These are phyloP conservation scores for Sphaeramia orbicularis DNA, from an alignment of 2,797 vertebrate genomes.

Conservation along the genomic window DNA sequence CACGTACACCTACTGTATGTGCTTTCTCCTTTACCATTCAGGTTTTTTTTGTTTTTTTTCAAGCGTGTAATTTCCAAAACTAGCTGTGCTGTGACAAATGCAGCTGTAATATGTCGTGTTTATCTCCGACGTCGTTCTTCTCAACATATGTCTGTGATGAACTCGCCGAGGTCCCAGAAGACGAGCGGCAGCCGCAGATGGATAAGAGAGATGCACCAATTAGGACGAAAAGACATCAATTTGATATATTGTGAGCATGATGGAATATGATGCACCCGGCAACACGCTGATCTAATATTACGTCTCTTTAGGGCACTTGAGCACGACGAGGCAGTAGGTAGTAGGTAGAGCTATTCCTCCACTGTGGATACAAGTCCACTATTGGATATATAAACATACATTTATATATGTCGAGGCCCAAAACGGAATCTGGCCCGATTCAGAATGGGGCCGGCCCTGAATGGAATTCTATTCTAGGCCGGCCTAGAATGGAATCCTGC, in stretches of 20 bases:
- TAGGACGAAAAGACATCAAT: constrained; percentile 50
- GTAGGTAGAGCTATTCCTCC: constrained; percentile 33
- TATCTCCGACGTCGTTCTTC: constrained; percentile 24
- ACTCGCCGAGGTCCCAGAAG: constrained; percentile 45
- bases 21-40: too few species aligned
- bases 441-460: too few species aligned
- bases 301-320: constrained; percentile 55
- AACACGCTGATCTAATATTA: constrained; percentile 52
- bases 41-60: too few species aligned
- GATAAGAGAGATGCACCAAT: constrained; percentile 54
- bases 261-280: constrained; percentile 34
- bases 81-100: constrained; percentile 17
- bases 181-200: constrained; percentile 42
- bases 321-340: constrained; percentile 10
- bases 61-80: constrained; percentile 26
- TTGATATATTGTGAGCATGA: constrained; percentile 49
- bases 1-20: too few species aligned
- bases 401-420: constrained; percentile 3
- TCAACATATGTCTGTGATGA: constrained; percentile 46
- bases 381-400: constrained; percentile 15
- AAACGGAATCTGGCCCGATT: too few species aligned
- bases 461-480: too few species aligned
- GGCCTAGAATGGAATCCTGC: too few species aligned
- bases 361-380: constrained; percentile 32
- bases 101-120: constrained; percentile 7